phyloP scores from a whole-genome alignment of 2,888 invertebrate genomes.

The Aphodius sticticus region DNA sequence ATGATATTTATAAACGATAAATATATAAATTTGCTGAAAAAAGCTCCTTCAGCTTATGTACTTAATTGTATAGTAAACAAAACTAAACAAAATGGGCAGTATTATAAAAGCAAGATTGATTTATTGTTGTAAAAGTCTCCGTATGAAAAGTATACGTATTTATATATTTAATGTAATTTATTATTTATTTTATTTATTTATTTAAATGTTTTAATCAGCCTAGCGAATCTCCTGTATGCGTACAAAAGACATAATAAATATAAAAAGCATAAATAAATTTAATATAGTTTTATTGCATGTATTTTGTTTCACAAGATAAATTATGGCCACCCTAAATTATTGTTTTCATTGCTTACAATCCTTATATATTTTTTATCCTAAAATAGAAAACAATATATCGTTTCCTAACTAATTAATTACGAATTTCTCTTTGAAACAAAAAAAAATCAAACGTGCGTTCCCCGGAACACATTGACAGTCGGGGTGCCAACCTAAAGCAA shows the following conservation, averaged over 20 bases:
- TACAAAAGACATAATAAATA: not conserved
- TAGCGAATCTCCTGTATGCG: not conserved
- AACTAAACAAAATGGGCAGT: not conserved
- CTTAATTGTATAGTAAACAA: not conserved
- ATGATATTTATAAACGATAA: slow-evolving; percentile 36
- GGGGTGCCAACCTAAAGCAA: not conserved
- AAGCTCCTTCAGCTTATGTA: slow-evolving; percentile 11
- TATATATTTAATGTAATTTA: not conserved
- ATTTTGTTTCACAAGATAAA: not conserved
- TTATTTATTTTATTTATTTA: slow-evolving; percentile 4
- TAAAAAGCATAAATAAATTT: not conserved
- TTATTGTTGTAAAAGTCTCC: not conserved
- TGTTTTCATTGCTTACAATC: no score
- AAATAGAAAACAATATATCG: no score
- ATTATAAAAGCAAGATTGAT: slow-evolving; percentile 4
- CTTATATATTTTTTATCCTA: no score
- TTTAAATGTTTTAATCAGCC: not conserved
- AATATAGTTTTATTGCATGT: not conserved
- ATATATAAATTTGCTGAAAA: not conserved
- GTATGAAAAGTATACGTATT: no score
- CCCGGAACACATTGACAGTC: not conserved
- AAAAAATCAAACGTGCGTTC: no score
- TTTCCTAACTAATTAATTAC: no score
- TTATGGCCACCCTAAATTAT: no score
- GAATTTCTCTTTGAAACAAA: no score